Base-by-base conservation (phyloP, 2,113 vertebrate genomes). In the Strix aluco region DNA sequence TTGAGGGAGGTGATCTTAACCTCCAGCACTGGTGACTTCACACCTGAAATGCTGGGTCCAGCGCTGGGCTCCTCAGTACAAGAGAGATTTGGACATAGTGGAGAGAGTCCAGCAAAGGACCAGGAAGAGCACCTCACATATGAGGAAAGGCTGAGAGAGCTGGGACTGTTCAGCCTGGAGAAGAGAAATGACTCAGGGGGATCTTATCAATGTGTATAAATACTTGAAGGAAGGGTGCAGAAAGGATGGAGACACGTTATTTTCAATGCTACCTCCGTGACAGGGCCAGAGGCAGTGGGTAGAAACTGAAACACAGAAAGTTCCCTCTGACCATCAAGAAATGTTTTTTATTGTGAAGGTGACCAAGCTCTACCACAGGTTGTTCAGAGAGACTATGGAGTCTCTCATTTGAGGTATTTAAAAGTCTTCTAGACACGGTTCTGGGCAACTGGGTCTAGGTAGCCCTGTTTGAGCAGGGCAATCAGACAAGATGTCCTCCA, bases 351-450 rank as follows among this genome's bases (percentile, higher is more conserved):
- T 47, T 61, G 15, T 61, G 38, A 79, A 34, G 12, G 49, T 47
- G 17, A 57, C n/a, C 1, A 0, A 55, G 19, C 29, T 46, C 36
- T 74, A 32, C 6, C 34, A 46, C 9, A 57, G 19, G 7, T 83
- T 57, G 6, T 21, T 27, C 51, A 21, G 30, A 58, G 15, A 46
- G 8, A 23, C 19, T 57, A 13, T 27, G 15, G 8, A 57, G 15
- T 20, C 7, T 58, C 26, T 65, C 2, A 1, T 23, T 23, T 29
- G 21, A 79, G 15, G 44, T 44, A 38, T 17, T 58, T 46, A 52
- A 27, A 54, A 55, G 9, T 4, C 25, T 52, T 38, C n/a, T 49
- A 23, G 42, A 38, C 18, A 57, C 0, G 0, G 17, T 36, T 36
- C 25, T 47, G 15, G n/a, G 9, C 13, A 77, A 17, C 4, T 3